phyloP scores from a whole-genome alignment of 2,888 invertebrate genomes.

The Ernsta delagoae region DNA sequence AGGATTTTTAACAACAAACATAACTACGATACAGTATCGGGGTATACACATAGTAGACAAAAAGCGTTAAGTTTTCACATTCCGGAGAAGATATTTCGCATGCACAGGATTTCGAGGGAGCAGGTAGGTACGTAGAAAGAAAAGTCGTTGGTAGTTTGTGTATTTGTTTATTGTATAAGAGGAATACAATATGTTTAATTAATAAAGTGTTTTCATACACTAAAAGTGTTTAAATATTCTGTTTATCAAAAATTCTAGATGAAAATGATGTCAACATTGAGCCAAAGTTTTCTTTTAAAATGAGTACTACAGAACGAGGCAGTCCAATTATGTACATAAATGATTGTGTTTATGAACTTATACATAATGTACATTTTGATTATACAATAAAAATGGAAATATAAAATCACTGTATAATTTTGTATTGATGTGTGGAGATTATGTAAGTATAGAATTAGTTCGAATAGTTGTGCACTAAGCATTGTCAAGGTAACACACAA shows the following conservation, averaged over 20 bases:
- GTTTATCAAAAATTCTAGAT: too few relatives aligned
- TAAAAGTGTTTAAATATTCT: too few relatives aligned
- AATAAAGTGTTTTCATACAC: not conserved
- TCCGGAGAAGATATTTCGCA: conserved; percentile 16
- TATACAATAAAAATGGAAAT: not conserved
- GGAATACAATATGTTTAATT: not conserved
- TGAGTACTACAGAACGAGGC: too few relatives aligned
- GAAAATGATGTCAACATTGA: too few relatives aligned
- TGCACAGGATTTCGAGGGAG: conserved; percentile 29
- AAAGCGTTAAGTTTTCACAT: conserved; percentile 28
- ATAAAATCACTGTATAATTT: not conserved
- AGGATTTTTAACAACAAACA: conserved; percentile 1
- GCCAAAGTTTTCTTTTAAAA: too few relatives aligned
- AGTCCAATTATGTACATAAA: too few relatives aligned
- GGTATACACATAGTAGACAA: not conserved
- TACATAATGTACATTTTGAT: not conserved
- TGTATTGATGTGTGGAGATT: not conserved
- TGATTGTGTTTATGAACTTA: too few relatives aligned
- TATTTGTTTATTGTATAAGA: conserved; percentile 52
- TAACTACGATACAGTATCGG: not conserved
- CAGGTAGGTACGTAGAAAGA: conserved; percentile 47
- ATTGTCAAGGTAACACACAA: conserved; percentile 16
- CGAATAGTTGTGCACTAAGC: conserved; percentile 17
- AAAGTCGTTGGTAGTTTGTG: conserved; percentile 52
- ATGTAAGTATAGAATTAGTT: conserved; percentile 5